Percentiles rank a stretch among this genome's conserved stretches.
Evolutionary conservation across 23 tunicate genomes (phyloP).

Genomic region (Ascidia mentula): DNA sequence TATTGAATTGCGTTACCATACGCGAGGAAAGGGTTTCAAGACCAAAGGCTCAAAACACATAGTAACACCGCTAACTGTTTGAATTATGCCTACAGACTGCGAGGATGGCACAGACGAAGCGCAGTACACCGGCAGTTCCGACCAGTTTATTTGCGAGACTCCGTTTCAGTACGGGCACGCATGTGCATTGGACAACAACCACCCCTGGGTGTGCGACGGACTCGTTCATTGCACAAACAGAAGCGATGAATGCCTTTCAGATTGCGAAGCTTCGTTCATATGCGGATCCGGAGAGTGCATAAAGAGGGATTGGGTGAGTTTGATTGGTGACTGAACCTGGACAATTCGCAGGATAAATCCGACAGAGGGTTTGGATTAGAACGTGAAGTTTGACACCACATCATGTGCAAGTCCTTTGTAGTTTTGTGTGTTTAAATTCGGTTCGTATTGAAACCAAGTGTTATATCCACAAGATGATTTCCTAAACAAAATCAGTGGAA

Average conservation of each 20-base stretch:
- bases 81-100: constrained; percentile 7
- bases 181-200: constrained; percentile 5
- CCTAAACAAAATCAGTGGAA: too few relatives aligned
- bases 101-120: constrained; percentile 40
- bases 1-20: too few relatives aligned
- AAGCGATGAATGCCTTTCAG: constrained; percentile 23
- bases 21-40: neutral
- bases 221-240: constrained; percentile 18
- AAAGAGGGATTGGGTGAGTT: constrained; percentile 6
- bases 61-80: neutral
- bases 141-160: neutral
- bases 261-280: constrained; percentile 3
- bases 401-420: too few relatives aligned
- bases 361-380: too few relatives aligned
- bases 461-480: too few relatives aligned
- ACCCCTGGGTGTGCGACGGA: constrained; percentile 36
- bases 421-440: too few relatives aligned
- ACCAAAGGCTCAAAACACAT: neutral
- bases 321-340: neutral
- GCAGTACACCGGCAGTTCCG: neutral
- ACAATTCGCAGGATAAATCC: too few relatives aligned
- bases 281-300: constrained; percentile 35
- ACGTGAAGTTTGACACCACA: too few relatives aligned
- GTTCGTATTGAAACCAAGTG: too few relatives aligned
- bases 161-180: neutral